phyloP scores from a whole-genome alignment of 2,888 invertebrate species.

The Platyscelio sp. region DNA sequence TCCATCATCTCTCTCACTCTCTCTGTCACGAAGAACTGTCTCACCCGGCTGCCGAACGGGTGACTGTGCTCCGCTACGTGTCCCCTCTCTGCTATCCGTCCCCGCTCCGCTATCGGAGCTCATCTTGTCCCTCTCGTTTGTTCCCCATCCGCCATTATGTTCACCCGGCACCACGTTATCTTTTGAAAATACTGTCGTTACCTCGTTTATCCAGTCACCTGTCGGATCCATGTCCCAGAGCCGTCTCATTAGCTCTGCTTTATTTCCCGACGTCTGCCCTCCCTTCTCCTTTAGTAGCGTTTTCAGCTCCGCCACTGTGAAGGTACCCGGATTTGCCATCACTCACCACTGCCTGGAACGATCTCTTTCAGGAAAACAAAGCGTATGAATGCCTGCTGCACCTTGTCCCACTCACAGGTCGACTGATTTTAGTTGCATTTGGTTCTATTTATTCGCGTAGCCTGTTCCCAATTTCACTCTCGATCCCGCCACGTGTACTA shows the following conservation, averaged over 20 bases:
- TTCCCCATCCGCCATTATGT: neutral
- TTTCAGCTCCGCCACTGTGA: slow-evolving; percentile 1
- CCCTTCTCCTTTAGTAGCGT: neutral
- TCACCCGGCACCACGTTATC: neutral
- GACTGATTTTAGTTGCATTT: no score
- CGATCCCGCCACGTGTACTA: no score
- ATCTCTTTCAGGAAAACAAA: no score
- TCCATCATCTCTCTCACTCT: neutral
- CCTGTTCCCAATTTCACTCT: no score
- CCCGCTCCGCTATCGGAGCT: no score
- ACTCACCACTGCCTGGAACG: neutral
- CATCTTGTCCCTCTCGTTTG: neutral
- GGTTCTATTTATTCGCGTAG: no score
- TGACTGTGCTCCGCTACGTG: no score
- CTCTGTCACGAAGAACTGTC: neutral
- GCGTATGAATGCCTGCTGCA: no score
- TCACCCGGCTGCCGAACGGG: neutral
- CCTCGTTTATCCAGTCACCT: neutral
- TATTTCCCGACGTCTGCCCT: neutral
- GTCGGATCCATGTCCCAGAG: neutral
- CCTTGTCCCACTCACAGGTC: no score
- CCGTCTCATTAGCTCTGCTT: neutral
- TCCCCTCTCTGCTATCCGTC: no score
- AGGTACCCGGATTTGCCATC: neutral
- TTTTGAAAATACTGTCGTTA: neutral